phyloP scores from a whole-genome alignment of 2,113 vertebrate species.

The Coptodon rendalli region DNA sequence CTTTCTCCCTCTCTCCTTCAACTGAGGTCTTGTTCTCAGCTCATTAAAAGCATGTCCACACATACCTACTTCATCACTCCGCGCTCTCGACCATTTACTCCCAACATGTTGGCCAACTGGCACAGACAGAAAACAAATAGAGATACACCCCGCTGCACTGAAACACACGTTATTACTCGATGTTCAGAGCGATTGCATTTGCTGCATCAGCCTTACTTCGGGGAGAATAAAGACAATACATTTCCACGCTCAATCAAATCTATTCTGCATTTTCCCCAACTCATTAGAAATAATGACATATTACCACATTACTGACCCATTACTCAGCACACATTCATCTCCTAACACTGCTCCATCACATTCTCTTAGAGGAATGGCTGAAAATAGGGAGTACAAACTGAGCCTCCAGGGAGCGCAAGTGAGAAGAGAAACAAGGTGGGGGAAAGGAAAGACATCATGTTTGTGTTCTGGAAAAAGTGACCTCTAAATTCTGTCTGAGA shows the following conservation, averaged over 20 bases:
- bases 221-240: not conserved
- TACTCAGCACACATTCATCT: not conserved
- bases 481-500: slow-evolving; percentile 35
- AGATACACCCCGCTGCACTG: not conserved
- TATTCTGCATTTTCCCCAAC: not conserved
- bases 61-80: slow-evolving; percentile 20
- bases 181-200: slow-evolving; percentile 5
- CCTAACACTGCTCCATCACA: not conserved
- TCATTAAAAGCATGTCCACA: slow-evolving; percentile 58
- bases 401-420: not conserved
- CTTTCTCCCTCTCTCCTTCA: not conserved
- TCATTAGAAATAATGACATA: slow-evolving; percentile 41
- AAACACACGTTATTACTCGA: not conserved
- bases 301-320: slow-evolving; percentile 1
- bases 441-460: not conserved
- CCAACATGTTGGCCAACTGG: slow-evolving; percentile 35
- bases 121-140: not conserved
- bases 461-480: slow-evolving; percentile 10
- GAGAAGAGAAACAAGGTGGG: not conserved
- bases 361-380: not conserved
- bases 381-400: not conserved
- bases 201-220: not conserved
- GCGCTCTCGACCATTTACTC: slow-evolving; percentile 22
- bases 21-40: slow-evolving; percentile 24
- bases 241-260: not conserved